A percentile compares a stretch with the other conserved stretches of the same genome.
phyloP scores from a whole-genome alignment of 2,797 vertebrate species.

The Leucoraja ocellata region DNA sequence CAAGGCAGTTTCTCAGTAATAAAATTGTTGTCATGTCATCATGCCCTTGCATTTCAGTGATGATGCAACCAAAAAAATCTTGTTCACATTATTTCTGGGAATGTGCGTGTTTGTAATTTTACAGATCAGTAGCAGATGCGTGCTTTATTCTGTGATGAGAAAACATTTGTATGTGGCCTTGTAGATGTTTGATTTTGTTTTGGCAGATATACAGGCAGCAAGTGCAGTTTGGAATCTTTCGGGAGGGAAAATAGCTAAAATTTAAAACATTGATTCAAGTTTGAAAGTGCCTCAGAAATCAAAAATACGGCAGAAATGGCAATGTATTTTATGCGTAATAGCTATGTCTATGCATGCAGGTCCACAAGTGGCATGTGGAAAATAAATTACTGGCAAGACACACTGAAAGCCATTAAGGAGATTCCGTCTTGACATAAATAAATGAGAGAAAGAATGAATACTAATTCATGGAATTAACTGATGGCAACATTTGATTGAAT shows the following conservation, averaged over 20 bases:
- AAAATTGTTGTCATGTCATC: not conserved
- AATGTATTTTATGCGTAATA: not conserved
- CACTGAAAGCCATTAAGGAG: not conserved
- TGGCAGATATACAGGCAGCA: not conserved
- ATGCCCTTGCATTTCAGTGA: not conserved
- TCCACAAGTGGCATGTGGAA: not conserved
- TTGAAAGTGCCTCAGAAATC: not conserved
- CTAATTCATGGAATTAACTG: not conserved
- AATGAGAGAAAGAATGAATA: not conserved
- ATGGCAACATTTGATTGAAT: too few species aligned
- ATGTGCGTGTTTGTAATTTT: not conserved
- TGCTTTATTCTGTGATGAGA: not conserved
- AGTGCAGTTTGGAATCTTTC: not conserved
- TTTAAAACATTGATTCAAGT: not conserved
- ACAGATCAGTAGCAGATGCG: not conserved
- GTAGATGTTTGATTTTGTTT: not conserved
- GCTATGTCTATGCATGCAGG: not conserved
- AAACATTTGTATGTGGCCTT: not conserved
- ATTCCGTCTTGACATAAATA: not conserved
- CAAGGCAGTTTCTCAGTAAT: not conserved
- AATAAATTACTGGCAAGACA: not conserved
- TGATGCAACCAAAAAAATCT: not conserved
- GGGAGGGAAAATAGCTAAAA: not conserved
- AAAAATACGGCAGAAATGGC: not conserved
- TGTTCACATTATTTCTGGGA: not conserved